Evolutionary conservation across 2,888 invertebrate genomes (phyloP), one percentile per base, ranked within the genome.

Genomic region (Chesias legatella): DNA sequence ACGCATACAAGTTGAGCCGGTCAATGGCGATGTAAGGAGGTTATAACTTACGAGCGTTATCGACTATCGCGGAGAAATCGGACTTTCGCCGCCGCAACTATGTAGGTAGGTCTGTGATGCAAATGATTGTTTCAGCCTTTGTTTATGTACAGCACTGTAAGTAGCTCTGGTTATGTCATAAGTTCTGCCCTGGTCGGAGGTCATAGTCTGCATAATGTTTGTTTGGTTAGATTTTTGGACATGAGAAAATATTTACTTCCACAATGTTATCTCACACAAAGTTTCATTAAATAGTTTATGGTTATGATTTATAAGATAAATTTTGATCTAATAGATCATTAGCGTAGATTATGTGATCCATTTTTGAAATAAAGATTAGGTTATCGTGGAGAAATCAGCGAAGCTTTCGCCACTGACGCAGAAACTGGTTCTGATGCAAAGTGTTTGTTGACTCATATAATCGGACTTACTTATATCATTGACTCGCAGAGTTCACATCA

Each of bases 1-100:
- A 25, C 5, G n/a, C 25, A 25, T 25, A 8, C 25, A 25, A 25
- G 13, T 5, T 5, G 13, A 17, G 5, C 13, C 13, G 5, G 35
- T 11, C 22, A 32, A 30, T 26, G 26, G 17, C 8, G 6, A 13
- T 10, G 9, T 33, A 53, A 53, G 44, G 53, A 51, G 53, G 53
- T 48, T 51, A 53, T 44, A 32, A 25, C 41, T 49, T 33, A 33
- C 34, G n/a, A 23, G 28, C 43, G 32, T 28, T 39, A 39, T 27
- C 36, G 40, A 28, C 9, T 17, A 20, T 31, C 10, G 31, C 48
- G 57, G 67, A 60, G 65, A 68, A 69, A 68, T 65, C 59, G 56
- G 27, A 67, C 68, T 69, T 70, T 68, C 68, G 60, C 65, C 53
- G 7, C 5, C 27, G 31, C 47, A 31, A 28, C n/a, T n/a, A n/a